These are phyloP conservation scores for Carollia perspicillata DNA, from an alignment of 2,113 vertebrate genomes.

Conservation along the genomic window DNA sequence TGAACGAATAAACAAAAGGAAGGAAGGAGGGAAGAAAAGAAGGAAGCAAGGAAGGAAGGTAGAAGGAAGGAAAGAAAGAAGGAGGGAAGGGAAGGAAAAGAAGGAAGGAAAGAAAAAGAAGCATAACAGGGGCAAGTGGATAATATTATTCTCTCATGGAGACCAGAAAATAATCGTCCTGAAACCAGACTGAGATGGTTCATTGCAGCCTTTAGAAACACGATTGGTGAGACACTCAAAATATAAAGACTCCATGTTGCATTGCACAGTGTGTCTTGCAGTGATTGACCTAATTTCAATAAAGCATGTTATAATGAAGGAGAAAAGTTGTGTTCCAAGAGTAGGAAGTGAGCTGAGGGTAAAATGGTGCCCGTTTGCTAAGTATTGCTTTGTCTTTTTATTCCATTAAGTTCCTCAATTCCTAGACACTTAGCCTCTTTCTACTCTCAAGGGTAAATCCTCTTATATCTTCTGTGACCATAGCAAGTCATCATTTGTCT, in stretches of 20 bases:
- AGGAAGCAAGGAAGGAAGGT: rapidly evolving
- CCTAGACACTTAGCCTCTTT: background rate
- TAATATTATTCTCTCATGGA: conserved; percentile 58
- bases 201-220: conserved; percentile 56
- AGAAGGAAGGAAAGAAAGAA: background rate
- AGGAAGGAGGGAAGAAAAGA: no score
- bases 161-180: conserved; percentile 72
- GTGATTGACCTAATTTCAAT: conserved; percentile 64
- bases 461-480: background rate
- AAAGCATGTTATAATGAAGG: conserved; percentile 31
- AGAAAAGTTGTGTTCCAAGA: conserved; percentile 42
- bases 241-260: conserved; percentile 66
- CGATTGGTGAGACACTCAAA: conserved; percentile 62
- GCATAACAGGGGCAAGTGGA: conserved; percentile 35
- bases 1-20: rapidly evolving
- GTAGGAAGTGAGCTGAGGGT: conserved; percentile 57
- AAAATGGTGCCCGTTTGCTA: background rate
- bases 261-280: conserved; percentile 63
- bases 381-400: conserved; percentile 9
- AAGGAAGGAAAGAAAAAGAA: background rate
- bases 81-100: no score
- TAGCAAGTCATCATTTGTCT: background rate
- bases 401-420: background rate
- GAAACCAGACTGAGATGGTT: conserved; percentile 63
- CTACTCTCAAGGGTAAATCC: background rate